Base-by-base conservation (phyloP, 2,888 invertebrate genomes). In the Eurytoma californica region DNA sequence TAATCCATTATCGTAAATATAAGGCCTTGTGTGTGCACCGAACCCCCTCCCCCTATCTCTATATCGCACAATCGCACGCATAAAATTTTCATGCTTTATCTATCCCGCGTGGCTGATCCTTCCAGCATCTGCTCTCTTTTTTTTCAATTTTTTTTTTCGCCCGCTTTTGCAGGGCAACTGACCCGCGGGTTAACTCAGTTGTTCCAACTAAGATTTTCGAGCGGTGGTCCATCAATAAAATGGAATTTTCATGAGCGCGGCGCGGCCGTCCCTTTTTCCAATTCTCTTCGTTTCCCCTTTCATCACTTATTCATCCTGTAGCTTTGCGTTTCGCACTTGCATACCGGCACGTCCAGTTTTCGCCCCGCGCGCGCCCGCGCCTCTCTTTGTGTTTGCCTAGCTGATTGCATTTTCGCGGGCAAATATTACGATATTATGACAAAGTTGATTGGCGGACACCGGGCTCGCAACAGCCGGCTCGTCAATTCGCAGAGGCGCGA, bases 1-100 rank as follows among this genome's bases (percentile, higher is more conserved):
- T 84, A 84, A 86, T 84, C 83, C 86, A 85, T 86, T 86, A 86
- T 86, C 87, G 85, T 85, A 84, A 85, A 86, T 84, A 85, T 84
- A 84, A 84, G 78, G 81, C 66, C 66, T 66, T 12, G 30, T n/a
- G 28, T n/a, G 63, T 12, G 66, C 5, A 24, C 28, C 13, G 13
- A 7, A 24, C 24, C 53, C 1, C 16, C 13, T n/a, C 47, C 1
- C 7, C 18, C 12, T 51, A 13, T 24, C 16, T 28, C 18, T n/a
- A 53, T 16, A 18, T 51, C 39, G 39, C 39, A 39, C 39, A 39
- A 28, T 63, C 63, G 61, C 66, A 74, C 65, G 72, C 77, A 53
- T 82, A 75, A 80, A 81, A 72, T 74, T 73, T 83, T 83, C 81
- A 83, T 80, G 72, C 82, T 78, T 82, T 80, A 83, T 80, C 82